A percentile compares a stretch with the other conserved stretches of the same genome.
Evolutionary conservation across 2,888 invertebrate genomes (phyloP).

Genomic region (Ametastegia equiseti): DNA sequence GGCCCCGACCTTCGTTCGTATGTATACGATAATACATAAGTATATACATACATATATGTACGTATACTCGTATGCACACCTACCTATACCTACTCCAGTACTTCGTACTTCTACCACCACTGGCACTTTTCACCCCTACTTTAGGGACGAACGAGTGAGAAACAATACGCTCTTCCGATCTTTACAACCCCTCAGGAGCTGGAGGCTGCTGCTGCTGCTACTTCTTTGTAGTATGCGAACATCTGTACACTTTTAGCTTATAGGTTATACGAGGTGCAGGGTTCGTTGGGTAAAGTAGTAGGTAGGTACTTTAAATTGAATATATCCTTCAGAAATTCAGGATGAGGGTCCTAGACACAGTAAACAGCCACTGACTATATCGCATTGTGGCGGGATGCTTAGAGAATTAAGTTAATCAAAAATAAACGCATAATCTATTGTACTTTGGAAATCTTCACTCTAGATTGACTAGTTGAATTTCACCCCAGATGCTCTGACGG

Average conservation of each 20-base stretch:
- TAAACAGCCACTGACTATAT: constrained; percentile 4
- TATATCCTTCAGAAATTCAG: constrained; percentile 13
- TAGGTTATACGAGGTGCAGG: not conserved
- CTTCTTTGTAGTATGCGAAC: not conserved
- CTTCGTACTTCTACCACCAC: not conserved
- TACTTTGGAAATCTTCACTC: too few relatives aligned
- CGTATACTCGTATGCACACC: not conserved
- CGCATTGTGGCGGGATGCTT: not conserved
- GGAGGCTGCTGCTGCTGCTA: not conserved
- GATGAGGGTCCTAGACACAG: constrained; percentile 10
- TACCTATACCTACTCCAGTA: not conserved
- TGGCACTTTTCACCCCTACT: constrained; percentile 8
- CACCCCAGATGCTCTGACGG: too few relatives aligned
- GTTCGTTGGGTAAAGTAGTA: too few relatives aligned
- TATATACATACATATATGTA: not conserved
- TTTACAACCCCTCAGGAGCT: constrained; percentile 13
- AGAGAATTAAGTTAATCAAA: too few relatives aligned
- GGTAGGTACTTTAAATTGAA: not conserved
- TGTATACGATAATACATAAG: not conserved
- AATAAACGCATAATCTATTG: too few relatives aligned
- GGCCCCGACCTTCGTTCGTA: constrained; percentile 21
- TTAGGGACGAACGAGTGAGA: not conserved
- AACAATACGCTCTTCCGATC: constrained; percentile 44
- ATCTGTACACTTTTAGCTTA: constrained; percentile 24
- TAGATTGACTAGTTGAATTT: too few relatives aligned